Percentiles rank a stretch among this genome's conserved stretches.
Conservation (phyloP, 2,113 vertebrate species). For the Myrmophylax atrothorax region DNA sequence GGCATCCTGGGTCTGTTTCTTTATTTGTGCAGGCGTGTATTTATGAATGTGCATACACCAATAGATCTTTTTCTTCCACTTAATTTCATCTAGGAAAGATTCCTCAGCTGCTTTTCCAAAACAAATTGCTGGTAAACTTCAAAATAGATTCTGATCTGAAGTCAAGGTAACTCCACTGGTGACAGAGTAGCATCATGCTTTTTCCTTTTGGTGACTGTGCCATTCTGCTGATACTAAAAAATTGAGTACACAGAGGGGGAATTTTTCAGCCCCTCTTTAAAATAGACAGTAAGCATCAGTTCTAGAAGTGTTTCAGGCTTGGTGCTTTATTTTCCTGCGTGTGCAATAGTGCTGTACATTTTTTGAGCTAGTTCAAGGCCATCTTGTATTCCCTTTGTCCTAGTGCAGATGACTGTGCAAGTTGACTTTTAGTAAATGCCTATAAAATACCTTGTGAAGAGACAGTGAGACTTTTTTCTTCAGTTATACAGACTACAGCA, state of each 20-base stretch:
- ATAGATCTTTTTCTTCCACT: neutral
- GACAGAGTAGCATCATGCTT: neutral
- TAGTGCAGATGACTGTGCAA: neutral
- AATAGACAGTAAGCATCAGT: neutral
- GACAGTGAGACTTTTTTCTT: neutral
- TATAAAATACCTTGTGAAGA: neutral
- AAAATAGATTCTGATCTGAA: neutral
- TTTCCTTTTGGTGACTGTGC: neutral
- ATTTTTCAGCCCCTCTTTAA: neutral
- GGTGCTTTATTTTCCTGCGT: neutral
- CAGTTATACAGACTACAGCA: neutral
- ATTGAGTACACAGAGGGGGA: neutral
- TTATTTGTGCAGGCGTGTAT: neutral
- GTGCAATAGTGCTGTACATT: neutral
- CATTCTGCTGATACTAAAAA: neutral
- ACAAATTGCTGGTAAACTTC: neutral
- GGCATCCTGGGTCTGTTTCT: neutral
- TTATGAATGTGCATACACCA: neutral
- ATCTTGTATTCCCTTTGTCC: neutral
- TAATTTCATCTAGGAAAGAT: neutral
- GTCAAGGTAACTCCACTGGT: neutral
- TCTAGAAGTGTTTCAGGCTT: neutral
- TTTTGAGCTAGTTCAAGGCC: neutral
- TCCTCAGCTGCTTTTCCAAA: neutral
- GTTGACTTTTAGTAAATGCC: neutral